Evolutionary conservation across 1,140 invertebrate species (phyloP).

Genomic region (Anagrus nilaparvatae): DNA sequence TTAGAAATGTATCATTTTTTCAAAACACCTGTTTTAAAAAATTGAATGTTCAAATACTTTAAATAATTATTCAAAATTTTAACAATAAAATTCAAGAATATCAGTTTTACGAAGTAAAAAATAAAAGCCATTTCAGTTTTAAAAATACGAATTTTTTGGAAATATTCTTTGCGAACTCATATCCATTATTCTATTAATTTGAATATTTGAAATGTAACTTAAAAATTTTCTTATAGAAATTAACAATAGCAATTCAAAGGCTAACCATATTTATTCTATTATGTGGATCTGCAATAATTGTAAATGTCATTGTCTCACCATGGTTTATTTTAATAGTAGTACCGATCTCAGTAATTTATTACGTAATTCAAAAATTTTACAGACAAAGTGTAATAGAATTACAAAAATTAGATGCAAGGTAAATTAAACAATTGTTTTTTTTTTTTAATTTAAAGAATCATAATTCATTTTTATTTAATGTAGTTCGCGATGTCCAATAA

Average conservation of each 20-base stretch:
- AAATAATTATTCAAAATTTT: background rate
- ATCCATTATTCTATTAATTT: no score
- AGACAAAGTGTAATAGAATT: conserved; percentile 56
- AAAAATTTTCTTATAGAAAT: no score
- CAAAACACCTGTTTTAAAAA: background rate
- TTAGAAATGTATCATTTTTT: no score
- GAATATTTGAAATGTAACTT: no score
- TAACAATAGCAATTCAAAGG: conserved; percentile 62
- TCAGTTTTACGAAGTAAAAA: no score
- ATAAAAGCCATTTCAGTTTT: background rate
- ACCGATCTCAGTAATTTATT: conserved; percentile 56
- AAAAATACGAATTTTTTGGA: conserved; percentile 20
- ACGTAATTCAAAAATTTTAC: conserved; percentile 60
- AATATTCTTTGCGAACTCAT: no score
- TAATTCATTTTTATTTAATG: conserved; percentile 10
- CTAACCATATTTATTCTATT: conserved; percentile 61
- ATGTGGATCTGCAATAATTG: conserved; percentile 59
- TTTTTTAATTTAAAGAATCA: background rate
- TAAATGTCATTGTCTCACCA: conserved; percentile 59
- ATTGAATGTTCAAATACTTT: background rate
- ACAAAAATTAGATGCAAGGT: conserved; percentile 28
- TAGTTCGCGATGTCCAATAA: conserved; percentile 59
- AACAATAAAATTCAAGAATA: no score
- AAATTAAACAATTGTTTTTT: no score
- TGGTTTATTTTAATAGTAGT: conserved; percentile 60